Percentiles rank a stretch among this genome's conserved stretches.
These are phyloP conservation scores for Caracal caracal DNA, from an alignment of 2,113 vertebrate species.

Conservation along the genomic window DNA sequence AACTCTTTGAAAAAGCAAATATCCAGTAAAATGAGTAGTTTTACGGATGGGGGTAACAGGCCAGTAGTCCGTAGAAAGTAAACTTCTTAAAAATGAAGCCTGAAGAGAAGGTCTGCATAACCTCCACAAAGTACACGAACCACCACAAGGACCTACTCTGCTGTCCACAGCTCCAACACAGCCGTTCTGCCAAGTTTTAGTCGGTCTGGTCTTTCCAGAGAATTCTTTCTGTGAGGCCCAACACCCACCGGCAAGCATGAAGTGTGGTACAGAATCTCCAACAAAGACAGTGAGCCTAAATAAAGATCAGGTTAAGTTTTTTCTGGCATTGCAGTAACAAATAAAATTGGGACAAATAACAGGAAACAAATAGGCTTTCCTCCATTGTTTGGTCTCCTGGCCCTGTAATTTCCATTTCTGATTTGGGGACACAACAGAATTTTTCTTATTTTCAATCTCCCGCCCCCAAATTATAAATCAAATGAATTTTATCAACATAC, in stretches of 20 bases:
- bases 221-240: not conserved
- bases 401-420: not conserved
- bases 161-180: too few species aligned
- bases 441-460: not conserved
- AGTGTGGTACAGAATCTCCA: not conserved
- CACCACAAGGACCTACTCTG: too few species aligned
- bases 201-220: not conserved
- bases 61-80: rapidly evolving
- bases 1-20: not conserved
- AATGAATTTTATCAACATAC: not conserved
- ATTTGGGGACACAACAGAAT: not conserved
- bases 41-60: not conserved
- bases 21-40: not conserved
- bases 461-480: not conserved
- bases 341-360: rapidly evolving
- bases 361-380: not conserved
- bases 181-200: not conserved
- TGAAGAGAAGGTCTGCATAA: too few species aligned
- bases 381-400: not conserved
- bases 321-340: too few species aligned
- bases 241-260: not conserved
- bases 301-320: rapidly evolving
- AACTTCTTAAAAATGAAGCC: not conserved
- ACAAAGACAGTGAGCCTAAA: rapidly evolving
- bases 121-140: not conserved